Conservation (phyloP, 2,113 vertebrate species). For the Lagopus muta region DNA sequence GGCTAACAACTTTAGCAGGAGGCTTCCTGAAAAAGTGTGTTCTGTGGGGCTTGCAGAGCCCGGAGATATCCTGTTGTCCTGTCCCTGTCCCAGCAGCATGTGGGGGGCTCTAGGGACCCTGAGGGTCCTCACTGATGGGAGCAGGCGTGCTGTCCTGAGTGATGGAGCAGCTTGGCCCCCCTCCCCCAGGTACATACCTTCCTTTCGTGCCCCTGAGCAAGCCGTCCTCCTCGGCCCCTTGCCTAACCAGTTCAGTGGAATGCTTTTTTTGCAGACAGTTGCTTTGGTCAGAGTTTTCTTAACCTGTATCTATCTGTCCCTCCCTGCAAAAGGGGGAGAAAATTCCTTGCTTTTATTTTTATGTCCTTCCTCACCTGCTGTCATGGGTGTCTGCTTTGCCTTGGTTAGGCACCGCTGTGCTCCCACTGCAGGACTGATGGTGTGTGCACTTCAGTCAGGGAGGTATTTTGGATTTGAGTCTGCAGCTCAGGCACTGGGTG, state of each 20-base stretch:
- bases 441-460: not conserved
- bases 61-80: not conserved
- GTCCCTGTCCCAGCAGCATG: not conserved
- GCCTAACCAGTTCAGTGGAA: conserved; percentile 84
- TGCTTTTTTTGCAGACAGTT: conserved; percentile 75
- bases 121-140: not conserved
- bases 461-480: not conserved
- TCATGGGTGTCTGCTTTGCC: not conserved
- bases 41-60: not conserved
- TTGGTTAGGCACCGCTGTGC: not conserved
- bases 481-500: not conserved
- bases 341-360: not conserved
- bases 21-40: not conserved
- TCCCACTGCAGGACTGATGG: not conserved
- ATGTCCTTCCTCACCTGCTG: not conserved
- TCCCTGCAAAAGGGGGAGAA: conserved; percentile 44
- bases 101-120: accelerated
- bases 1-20: not conserved
- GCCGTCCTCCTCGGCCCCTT: conserved; percentile 66
- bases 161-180: conserved; percentile 16
- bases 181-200: conserved; percentile 70
- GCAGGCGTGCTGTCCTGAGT: not conserved
- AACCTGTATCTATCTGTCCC: conserved; percentile 47
- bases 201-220: conserved; percentile 69
- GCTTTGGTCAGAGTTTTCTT: conserved; percentile 70